phyloP scores from a whole-genome alignment of 1,140 invertebrate species.

The Sminthurides bifidus region DNA sequence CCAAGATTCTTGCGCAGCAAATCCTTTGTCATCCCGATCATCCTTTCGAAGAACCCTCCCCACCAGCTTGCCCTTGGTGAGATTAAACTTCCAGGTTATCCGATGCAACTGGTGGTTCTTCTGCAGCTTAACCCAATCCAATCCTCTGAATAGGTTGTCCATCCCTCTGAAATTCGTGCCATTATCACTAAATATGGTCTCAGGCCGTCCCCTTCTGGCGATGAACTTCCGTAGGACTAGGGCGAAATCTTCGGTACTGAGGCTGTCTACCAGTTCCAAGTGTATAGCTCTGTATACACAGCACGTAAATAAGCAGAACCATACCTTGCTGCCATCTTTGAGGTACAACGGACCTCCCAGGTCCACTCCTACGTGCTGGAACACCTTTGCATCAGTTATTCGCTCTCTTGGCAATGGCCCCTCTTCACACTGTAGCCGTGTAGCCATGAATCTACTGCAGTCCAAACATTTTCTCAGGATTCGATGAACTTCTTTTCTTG shows the following conservation, averaged over 20 bases:
- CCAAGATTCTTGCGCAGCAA: conserved; percentile 23
- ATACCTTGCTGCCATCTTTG: conserved; percentile 5
- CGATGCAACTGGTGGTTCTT: conserved; percentile 8
- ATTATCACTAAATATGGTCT: conserved; percentile 31
- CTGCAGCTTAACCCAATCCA: conserved; percentile 27
- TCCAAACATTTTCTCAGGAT: conserved; percentile 6
- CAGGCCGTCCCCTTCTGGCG: conserved; percentile 23
- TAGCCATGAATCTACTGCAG: conserved; percentile 11
- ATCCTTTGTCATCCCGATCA: conserved; percentile 36
- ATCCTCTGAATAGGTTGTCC: conserved; percentile 19
- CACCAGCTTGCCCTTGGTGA: conserved; percentile 36
- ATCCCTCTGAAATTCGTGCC: conserved; percentile 35
- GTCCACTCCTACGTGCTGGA: conserved; percentile 28
- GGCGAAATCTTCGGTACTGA: conserved; percentile 29
- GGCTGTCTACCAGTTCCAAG: conserved; percentile 27
- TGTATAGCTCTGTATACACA: conserved; percentile 29
- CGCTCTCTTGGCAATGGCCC: conserved; percentile 20
- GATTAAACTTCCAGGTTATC: conserved; percentile 37
- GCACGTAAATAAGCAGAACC: conserved; percentile 12
- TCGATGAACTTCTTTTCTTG: conserved; percentile 7
- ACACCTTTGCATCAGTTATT: conserved; percentile 3
- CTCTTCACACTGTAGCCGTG: not conserved
- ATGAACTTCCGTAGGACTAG: conserved; percentile 27
- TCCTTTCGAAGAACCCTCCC: no score
- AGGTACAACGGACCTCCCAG: conserved; percentile 29